Percentiles rank a stretch among this genome's conserved stretches.
Evolutionary conservation across 2,888 invertebrate genomes (phyloP).

Genomic region (Mesorhabditis spiculigera): DNA sequence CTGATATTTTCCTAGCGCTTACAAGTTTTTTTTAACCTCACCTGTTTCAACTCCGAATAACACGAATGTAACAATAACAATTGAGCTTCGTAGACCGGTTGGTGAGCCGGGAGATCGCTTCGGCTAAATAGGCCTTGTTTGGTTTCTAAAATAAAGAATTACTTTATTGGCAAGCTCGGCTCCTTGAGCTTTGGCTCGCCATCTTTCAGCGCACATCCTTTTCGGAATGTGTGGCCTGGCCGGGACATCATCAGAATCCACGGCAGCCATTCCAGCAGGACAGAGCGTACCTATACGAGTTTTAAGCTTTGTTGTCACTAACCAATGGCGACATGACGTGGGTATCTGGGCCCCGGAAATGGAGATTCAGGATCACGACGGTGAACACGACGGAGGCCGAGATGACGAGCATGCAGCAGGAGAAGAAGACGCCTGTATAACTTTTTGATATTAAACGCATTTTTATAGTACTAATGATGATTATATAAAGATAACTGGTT

Average conservation of each 20-base stretch:
- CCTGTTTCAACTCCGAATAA: constrained; percentile 40
- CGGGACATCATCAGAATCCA: constrained; percentile 53
- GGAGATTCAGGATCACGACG: constrained; percentile 52
- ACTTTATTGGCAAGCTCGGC: not conserved
- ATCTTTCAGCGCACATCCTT: not conserved
- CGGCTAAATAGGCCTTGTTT: not conserved
- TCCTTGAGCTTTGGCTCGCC: not conserved
- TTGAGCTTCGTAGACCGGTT: constrained; percentile 46
- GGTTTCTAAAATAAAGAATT: too few relatives aligned
- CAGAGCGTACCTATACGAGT: too few relatives aligned
- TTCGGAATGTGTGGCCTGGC: constrained; percentile 42
- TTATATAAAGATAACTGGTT: too few relatives aligned
- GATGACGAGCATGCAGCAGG: constrained; percentile 53
- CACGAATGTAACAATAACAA: constrained; percentile 42
- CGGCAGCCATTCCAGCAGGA: constrained; percentile 52
- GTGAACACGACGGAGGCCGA: constrained; percentile 55
- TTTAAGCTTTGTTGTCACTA: too few relatives aligned
- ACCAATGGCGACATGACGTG: constrained; percentile 48
- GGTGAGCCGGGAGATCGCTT: constrained; percentile 26
- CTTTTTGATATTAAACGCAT: too few relatives aligned
- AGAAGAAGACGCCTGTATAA: constrained; percentile 48
- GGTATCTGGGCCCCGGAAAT: constrained; percentile 47
- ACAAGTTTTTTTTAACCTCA: constrained; percentile 9
- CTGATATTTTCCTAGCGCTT: too few relatives aligned
- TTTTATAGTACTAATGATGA: too few relatives aligned